Evolutionary conservation across 30 jellyfish, hydroid and myxozoan species (phyloP).

Genomic region (Aurelia coerulea): DNA sequence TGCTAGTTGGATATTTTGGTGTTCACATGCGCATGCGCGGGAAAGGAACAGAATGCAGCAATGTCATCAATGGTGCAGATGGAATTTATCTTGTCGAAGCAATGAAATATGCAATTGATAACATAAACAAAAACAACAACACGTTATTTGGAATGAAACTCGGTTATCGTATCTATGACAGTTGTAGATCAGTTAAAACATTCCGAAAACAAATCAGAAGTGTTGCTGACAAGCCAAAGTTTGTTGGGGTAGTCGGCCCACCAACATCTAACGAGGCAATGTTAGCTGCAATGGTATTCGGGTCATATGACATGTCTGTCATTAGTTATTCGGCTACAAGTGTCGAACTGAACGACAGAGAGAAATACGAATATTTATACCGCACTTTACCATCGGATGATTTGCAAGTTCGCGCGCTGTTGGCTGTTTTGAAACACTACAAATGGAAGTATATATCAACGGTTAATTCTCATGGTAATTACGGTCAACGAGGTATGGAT

Average conservation of each 20-base stretch:
- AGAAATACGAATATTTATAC: constrained; percentile 30
- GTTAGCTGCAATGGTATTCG: constrained; percentile 45
- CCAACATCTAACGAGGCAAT: constrained; percentile 69
- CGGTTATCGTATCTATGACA: constrained; percentile 54
- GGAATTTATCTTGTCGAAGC: constrained; percentile 66
- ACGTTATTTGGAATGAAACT: constrained; percentile 15
- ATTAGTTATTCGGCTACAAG: constrained; percentile 65
- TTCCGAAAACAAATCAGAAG: constrained; percentile 15
- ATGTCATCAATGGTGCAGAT: constrained; percentile 3
- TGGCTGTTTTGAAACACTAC: constrained; percentile 46
- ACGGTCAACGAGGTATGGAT: constrained; percentile 71
- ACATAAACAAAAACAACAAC: constrained; percentile 14
- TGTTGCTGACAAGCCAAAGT: not conserved
- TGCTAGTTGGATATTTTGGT: constrained; percentile 63
- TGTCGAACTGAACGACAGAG: constrained; percentile 49
- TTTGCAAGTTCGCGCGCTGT: constrained; percentile 36
- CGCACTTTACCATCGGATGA: constrained; percentile 69
- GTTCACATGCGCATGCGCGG: constrained; percentile 22
- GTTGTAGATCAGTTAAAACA: constrained; percentile 39
- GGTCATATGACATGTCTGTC: constrained; percentile 22
- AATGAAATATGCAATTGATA: constrained; percentile 56
- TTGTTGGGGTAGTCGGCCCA: constrained; percentile 47
- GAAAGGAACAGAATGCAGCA: constrained; percentile 34
- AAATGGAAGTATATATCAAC: constrained; percentile 67
- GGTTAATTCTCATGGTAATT: constrained; percentile 54